These are phyloP conservation scores for Calephelis virginiensis DNA, from an alignment of 1,140 invertebrate species.

Conservation along the genomic window DNA sequence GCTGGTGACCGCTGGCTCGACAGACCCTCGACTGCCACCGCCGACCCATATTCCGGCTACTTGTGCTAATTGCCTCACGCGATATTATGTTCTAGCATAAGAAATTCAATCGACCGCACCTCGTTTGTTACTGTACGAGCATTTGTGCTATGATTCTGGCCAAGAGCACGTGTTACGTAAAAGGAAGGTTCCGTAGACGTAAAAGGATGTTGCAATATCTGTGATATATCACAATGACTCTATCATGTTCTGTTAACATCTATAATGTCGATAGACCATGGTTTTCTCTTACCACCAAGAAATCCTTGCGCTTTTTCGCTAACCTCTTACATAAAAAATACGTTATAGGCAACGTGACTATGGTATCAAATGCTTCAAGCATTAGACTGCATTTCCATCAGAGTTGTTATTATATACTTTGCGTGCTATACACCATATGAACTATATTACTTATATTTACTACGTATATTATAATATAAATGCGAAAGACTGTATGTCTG, in stretches of 20 bases:
- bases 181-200: background rate
- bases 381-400: no score
- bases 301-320: no score
- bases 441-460: no score
- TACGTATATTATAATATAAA: no score
- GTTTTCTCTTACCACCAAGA: no score
- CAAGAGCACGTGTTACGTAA: background rate
- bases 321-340: no score
- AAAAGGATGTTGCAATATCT: background rate
- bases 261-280: no score
- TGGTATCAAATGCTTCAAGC: no score
- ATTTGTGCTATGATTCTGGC: background rate
- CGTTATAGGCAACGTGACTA: no score
- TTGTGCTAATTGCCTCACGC: constrained; percentile 9
- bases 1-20: background rate
- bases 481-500: no score
- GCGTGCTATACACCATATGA: no score
- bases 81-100: background rate
- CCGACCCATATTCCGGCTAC: constrained; percentile 7
- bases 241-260: no score
- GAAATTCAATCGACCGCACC: background rate
- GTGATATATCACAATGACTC: background rate
- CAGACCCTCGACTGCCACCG: constrained; percentile 2
- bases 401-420: background rate
- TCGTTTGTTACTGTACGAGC: background rate